Conservation (phyloP, 2,888 invertebrate species). For the Chrysopilus asiliformis region DNA sequence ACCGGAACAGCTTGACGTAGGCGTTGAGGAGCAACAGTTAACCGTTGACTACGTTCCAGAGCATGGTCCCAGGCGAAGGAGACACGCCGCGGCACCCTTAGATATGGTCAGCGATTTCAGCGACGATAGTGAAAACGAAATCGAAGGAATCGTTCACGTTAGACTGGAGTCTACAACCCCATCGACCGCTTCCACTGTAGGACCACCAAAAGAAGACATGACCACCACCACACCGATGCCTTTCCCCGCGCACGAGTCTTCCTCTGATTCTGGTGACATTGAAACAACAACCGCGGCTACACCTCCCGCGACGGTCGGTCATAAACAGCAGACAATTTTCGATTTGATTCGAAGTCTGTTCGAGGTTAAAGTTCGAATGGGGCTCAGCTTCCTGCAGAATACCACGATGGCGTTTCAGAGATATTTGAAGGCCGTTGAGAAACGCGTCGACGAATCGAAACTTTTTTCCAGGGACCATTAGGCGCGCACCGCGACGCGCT, state of each 20-base stretch:
- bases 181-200: conserved; percentile 4
- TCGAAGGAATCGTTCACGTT: conserved; percentile 32
- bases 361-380: conserved; percentile 53
- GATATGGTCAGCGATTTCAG: conserved; percentile 33
- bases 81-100: conserved; percentile 4
- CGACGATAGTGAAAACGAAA: conserved; percentile 40
- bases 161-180: background rate
- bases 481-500: background rate
- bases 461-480: conserved; percentile 9
- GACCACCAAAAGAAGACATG: conserved; percentile 1
- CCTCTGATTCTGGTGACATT: background rate
- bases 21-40: conserved; percentile 30
- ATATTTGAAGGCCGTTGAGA: conserved; percentile 48
- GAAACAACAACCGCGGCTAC: conserved; percentile 10
- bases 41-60: conserved; percentile 50
- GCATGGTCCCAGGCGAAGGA: conserved; percentile 42
- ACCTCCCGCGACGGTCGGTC: conserved; percentile 13
- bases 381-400: conserved; percentile 51
- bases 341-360: conserved; percentile 49
- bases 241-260: background rate
- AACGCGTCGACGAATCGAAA: conserved; percentile 14
- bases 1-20: conserved; percentile 16
- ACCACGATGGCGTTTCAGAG: conserved; percentile 53
- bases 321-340: conserved; percentile 23
- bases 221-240: background rate